Evolutionary conservation across 2,888 invertebrate species (phyloP).

Genomic region (Acronicta leporina): DNA sequence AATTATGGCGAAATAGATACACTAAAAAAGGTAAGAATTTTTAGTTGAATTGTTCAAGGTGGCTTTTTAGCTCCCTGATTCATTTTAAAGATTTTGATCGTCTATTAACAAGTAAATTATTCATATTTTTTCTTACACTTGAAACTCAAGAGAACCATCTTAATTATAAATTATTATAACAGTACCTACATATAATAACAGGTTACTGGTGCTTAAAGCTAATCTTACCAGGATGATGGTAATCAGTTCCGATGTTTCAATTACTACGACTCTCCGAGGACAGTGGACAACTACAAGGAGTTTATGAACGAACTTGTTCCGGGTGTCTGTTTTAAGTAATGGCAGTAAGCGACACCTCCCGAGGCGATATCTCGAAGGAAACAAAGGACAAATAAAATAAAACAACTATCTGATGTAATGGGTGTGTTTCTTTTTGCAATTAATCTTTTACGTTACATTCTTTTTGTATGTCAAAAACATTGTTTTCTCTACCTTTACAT

Average conservation of each 20-base stretch:
- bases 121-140: background rate
- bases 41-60: too few relatives aligned
- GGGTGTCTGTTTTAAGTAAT: slow-evolving; percentile 45
- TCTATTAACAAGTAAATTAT: too few relatives aligned
- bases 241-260: slow-evolving; percentile 48
- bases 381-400: slow-evolving; percentile 17
- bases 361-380: slow-evolving; percentile 17
- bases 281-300: slow-evolving; percentile 33
- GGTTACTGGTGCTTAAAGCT: slow-evolving; percentile 37
- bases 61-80: too few relatives aligned
- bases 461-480: too few relatives aligned
- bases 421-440: background rate
- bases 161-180: too few relatives aligned
- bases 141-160: slow-evolving; percentile 3
- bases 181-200: slow-evolving; percentile 28
- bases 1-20: too few relatives aligned
- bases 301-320: slow-evolving; percentile 46
- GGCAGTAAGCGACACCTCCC: slow-evolving; percentile 28
- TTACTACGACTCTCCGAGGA: slow-evolving; percentile 27
- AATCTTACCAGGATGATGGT: slow-evolving; percentile 37
- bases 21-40: too few relatives aligned
- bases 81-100: too few relatives aligned
- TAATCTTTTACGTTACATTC: too few relatives aligned
- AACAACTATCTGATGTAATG: background rate
- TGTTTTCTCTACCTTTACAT: too few relatives aligned